Base-by-base conservation (phyloP, 1,140 invertebrate species). In the Bombus haemorrhoidalis region DNA sequence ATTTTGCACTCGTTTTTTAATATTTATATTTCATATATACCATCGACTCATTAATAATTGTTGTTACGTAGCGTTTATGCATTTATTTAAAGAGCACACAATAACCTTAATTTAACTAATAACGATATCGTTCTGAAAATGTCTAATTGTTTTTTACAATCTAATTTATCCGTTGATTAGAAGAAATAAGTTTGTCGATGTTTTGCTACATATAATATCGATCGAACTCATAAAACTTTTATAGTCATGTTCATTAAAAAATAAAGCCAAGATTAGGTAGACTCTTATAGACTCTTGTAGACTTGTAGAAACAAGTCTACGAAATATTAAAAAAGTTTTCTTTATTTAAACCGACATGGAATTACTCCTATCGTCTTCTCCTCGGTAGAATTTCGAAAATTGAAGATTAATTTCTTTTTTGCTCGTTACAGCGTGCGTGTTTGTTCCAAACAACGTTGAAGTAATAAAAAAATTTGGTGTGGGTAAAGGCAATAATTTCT, bases 321-420 rank as follows among this genome's bases (percentile, higher is more conserved):
- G n/a, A 39, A 72, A 72, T 59, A 81, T 72, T 81, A 72, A 59
- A 81, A 68, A 81, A 81, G 15, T 72, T 81, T 41, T 9, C 5
- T 6, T 72, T 41, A 32, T 34, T 37, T 72, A 57, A 71, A 72
- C 47, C 34, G 43, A 22, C 79, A 59, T 15, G 13, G 41, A 72
- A 72, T 59, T 72, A 37, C 47, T 59, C 32, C 41, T 8, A 71
- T 32, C 37, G 18, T 41, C 22, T 37, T 69, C 28, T 1, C 22
- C 3, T n/a, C 10, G 10, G 4, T 41, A 18, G n/a, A 22, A 15
- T 57, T 34, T 39, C 28, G 3, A 72, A 39, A 72, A 57, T 59
- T 41, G 39, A 64, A 74, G n/a, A 25, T 8, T 39, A 71, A 15
- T 47, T 32, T 25, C 18, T 59, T 43, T n/a, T 15, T 66, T 22